These are phyloP conservation scores for Hippasteria phrygiana DNA, from an alignment of 53 echinoderm and acorn worm genomes.

Conservation along the genomic window DNA sequence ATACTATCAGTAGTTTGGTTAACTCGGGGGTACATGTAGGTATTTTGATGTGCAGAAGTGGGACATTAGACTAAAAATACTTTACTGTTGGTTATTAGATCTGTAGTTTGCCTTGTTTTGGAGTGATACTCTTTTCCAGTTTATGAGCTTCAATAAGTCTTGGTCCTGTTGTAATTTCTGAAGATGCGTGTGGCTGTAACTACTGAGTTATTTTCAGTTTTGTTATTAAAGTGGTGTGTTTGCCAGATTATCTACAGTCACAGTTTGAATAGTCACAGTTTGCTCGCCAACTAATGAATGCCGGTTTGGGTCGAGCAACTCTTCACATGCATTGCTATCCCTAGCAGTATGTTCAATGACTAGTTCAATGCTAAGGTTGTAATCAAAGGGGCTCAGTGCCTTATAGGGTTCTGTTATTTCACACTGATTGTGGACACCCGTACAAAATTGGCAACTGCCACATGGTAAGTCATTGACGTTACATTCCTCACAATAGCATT, in stretches of 20 bases:
- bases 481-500: not conserved
- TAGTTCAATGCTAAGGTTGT: not conserved
- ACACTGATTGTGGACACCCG: not conserved
- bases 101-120: not conserved
- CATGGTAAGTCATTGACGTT: not conserved
- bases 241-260: too few relatives aligned
- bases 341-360: too few relatives aligned
- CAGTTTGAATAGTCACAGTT: too few relatives aligned
- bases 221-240: not conserved
- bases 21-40: not conserved
- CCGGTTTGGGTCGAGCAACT: too few relatives aligned
- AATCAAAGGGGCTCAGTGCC: too few relatives aligned
- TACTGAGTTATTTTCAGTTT: not conserved
- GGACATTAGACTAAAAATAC: not conserved
- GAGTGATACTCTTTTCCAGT: not conserved
- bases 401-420: not conserved
- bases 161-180: not conserved
- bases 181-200: not conserved
- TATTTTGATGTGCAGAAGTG: not conserved
- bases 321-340: too few relatives aligned
- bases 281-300: too few relatives aligned
- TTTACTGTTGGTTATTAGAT: not conserved
- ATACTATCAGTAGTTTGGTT: not conserved
- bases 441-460: not conserved
- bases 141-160: not conserved